Percentiles rank a stretch among this genome's conserved stretches.
Conservation (phyloP, 2,113 vertebrate species). For the Melanotaenia duboulayi region DNA sequence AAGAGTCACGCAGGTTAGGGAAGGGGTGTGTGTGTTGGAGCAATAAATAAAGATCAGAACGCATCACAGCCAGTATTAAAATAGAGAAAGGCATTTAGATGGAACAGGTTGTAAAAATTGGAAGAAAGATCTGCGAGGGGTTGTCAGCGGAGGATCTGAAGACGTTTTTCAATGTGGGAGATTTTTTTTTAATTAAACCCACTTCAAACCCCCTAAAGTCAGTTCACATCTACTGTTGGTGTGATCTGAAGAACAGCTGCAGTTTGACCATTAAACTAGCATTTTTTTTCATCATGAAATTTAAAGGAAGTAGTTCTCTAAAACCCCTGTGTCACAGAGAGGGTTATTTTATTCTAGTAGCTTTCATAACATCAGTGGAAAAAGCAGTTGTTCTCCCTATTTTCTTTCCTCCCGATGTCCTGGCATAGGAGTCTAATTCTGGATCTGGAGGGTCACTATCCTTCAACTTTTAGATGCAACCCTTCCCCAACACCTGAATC, state of each 20-base stretch:
- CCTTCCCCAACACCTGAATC: no score
- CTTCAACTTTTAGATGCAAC: no score
- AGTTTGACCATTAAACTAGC: background rate
- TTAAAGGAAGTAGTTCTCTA: background rate
- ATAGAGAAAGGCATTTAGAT: constrained; percentile 30
- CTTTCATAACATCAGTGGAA: no score
- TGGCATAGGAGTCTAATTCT: no score
- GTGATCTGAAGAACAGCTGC: background rate
- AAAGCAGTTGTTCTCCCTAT: no score
- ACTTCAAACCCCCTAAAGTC: constrained; percentile 4
- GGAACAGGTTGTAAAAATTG: constrained; percentile 24
- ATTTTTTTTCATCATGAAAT: background rate
- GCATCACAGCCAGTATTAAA: constrained; percentile 35
- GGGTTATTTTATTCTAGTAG: no score
- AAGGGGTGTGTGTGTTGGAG: background rate
- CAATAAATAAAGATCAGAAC: constrained; percentile 45
- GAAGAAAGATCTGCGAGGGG: background rate
- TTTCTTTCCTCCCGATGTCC: no score
- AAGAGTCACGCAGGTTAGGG: constrained; percentile 38
- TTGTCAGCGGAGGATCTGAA: constrained; percentile 21
- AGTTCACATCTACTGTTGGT: background rate
- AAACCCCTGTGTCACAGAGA: no score
- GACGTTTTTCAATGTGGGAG: constrained; percentile 15
- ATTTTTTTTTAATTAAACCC: constrained; percentile 31
- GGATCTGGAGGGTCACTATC: no score